A percentile compares a stretch with the other conserved stretches of the same genome.
Evolutionary conservation across 2,888 invertebrate genomes (phyloP).

Genomic region (Drosophila buzzatii): DNA sequence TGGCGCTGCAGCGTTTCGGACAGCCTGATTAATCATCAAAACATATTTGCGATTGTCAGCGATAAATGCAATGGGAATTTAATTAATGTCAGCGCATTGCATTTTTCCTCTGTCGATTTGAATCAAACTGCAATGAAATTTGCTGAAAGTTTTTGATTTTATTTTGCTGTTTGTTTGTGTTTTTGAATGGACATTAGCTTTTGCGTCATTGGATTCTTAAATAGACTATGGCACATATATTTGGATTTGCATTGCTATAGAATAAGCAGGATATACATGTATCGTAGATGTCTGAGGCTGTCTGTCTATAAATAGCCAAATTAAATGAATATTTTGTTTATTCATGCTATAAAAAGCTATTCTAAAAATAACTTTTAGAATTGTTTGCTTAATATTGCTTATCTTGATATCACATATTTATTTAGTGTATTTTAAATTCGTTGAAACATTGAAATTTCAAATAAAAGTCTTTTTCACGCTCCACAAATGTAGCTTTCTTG

Average conservation of each 20-base stretch:
- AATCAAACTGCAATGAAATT: slow-evolving; percentile 27
- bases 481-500: not conserved
- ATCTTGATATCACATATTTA: not conserved
- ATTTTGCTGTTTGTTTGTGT: not conserved
- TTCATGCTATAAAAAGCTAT: not conserved
- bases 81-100: slow-evolving; percentile 51
- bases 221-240: slow-evolving; percentile 22
- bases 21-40: slow-evolving; percentile 73
- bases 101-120: slow-evolving; percentile 46
- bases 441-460: not conserved
- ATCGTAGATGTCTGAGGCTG: not conserved
- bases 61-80: slow-evolving; percentile 62
- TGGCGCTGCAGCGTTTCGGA: slow-evolving; percentile 24
- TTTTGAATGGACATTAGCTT: slow-evolving; percentile 4
- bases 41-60: slow-evolving; percentile 66
- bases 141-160: slow-evolving; percentile 8
- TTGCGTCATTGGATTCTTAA: slow-evolving; percentile 44
- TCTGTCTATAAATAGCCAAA: not conserved
- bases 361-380: not conserved
- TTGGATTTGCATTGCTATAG: slow-evolving; percentile 1
- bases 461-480: not conserved
- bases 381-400: not conserved
- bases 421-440: slow-evolving; percentile 1
- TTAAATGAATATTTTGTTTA: not conserved
- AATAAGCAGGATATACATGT: not conserved